Base-by-base conservation (phyloP, 1,140 invertebrate genomes). In the Oryzaephilus surinamensis region DNA sequence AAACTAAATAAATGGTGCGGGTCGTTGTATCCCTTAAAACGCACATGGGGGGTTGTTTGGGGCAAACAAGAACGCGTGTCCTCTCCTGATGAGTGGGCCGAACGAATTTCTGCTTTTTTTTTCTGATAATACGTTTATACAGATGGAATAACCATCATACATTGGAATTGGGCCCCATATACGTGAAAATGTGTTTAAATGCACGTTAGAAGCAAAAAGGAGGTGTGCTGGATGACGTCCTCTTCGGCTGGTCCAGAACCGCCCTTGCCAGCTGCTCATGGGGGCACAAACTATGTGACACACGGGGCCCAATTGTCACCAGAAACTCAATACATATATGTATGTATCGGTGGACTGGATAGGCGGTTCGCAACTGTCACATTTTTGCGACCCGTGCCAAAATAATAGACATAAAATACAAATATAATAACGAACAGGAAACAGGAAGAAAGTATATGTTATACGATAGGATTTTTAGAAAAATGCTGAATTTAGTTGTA, bases 31-130 rank as follows among this genome's bases (percentile, higher is more conserved):
- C n/a, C n/a, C n/a, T n/a, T n/a, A n/a, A n/a, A n/a, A n/a, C n/a
- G n/a, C n/a, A n/a, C 37, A 17, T 41, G 34, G 44, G 44, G 39
- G 38, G 27, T 34, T 46, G 44, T 46, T 46, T 46, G 39, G 34
- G 28, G 33, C 39, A 46, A 46, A 46, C 44, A 46, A 30, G 39
- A 34, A 24, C 44, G 39, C 44, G 39, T 41, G 43, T 13, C 38
- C 37, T 21, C 43, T 38, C 36, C 31, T 30, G 37, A 31, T 27
- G 38, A 34, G 38, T 41, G 29, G 38, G 38, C 38, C n/a, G 38
- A 26, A 24, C 38, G 18, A n/a, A n/a, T n/a, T n/a, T n/a, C n/a
- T n/a, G n/a, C n/a, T n/a, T n/a, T n/a, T n/a, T n/a, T n/a, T 27
- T 31, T 16, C 32, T 31, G 38, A 39, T 45, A 45, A 45, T 42